Percentiles rank a stretch among this genome's conserved stretches.
Evolutionary conservation across 2,888 invertebrate species (phyloP).

Genomic region (Operophtera brumata): DNA sequence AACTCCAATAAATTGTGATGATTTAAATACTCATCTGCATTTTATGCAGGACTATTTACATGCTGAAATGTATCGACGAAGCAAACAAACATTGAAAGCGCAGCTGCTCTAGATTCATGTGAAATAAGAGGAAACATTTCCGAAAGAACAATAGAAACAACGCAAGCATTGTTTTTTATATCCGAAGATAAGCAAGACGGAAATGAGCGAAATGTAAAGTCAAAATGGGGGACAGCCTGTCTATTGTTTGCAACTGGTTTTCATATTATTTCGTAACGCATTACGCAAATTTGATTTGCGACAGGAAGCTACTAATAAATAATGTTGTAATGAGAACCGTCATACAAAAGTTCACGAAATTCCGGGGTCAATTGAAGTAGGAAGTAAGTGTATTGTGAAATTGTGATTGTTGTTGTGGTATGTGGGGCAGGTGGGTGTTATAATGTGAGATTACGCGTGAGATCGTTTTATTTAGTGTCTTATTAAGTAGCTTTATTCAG

Average conservation of each 20-base stretch:
- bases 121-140: conserved; percentile 45
- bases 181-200: conserved; percentile 61
- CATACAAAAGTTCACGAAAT: conserved; percentile 34
- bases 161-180: conserved; percentile 59
- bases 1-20: background rate
- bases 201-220: conserved; percentile 49
- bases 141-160: conserved; percentile 55
- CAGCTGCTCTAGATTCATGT: conserved; percentile 44
- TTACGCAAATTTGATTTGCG: conserved; percentile 53
- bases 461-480: conserved; percentile 3
- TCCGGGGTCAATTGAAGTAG: conserved; percentile 29
- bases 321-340: conserved; percentile 38
- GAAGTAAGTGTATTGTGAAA: conserved; percentile 29
- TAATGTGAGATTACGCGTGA: conserved; percentile 24
- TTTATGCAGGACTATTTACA: conserved; percentile 1
- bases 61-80: background rate
- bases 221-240: conserved; percentile 49
- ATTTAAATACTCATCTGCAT: conserved; percentile 1
- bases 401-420: conserved; percentile 19
- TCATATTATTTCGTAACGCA: conserved; percentile 52
- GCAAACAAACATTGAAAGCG: conserved; percentile 34
- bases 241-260: conserved; percentile 58
- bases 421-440: conserved; percentile 23
- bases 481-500: background rate
- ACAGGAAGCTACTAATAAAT: conserved; percentile 40